phyloP scores from a whole-genome alignment of 2,888 invertebrate species.

The Caenorhabditis panamensis region DNA sequence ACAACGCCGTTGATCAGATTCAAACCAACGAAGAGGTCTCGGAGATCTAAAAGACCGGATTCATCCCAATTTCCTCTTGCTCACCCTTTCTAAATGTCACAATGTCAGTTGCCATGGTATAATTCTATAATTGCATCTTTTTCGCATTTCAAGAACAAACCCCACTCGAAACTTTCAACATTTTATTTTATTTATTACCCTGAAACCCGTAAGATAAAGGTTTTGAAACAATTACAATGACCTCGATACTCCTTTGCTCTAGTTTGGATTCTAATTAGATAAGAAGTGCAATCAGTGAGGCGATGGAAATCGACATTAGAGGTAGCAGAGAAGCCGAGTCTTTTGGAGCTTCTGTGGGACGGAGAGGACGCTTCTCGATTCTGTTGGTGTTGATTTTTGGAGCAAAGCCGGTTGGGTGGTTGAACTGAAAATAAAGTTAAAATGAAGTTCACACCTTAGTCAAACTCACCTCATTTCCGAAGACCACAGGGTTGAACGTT shows the following conservation, averaged over 20 bases:
- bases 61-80: not conserved
- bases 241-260: not conserved
- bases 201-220: slow-evolving; percentile 37
- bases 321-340: slow-evolving; percentile 22
- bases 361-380: slow-evolving; percentile 40
- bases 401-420: slow-evolving; percentile 32
- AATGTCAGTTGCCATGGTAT: slow-evolving; percentile 27
- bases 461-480: slow-evolving; percentile 53
- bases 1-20: slow-evolving; percentile 22
- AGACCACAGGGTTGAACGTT: slow-evolving; percentile 72
- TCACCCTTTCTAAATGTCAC: slow-evolving; percentile 30
- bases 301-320: slow-evolving; percentile 23
- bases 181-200: slow-evolving; percentile 17
- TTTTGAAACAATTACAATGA: not conserved
- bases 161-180: not conserved
- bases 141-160: too few species aligned
- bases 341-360: slow-evolving; percentile 29
- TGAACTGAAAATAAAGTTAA: slow-evolving; percentile 30
- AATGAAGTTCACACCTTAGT: not conserved
- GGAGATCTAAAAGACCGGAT: slow-evolving; percentile 37
- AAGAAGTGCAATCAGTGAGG: slow-evolving; percentile 3
- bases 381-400: slow-evolving; percentile 50
- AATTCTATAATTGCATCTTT: not conserved
- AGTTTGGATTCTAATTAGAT: not conserved
- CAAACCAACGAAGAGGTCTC: slow-evolving; percentile 32